phyloP scores from a whole-genome alignment of 2,888 invertebrate genomes.

The Erannis defoliaria region DNA sequence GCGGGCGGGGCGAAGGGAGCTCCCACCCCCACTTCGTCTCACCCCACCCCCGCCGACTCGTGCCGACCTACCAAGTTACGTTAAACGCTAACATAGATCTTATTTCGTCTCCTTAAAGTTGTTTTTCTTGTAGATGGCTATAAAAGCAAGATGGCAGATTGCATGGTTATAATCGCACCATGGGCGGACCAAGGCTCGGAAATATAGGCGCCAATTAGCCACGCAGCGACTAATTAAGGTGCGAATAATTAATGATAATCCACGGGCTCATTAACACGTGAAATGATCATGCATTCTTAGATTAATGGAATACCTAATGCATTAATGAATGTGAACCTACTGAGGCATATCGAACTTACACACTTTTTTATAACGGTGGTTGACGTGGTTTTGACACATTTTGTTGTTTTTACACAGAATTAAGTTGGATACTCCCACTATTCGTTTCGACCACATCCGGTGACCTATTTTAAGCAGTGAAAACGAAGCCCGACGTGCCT shows the following conservation, averaged over 20 bases:
- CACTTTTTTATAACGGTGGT: too few species aligned
- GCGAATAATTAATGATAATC: constrained; percentile 66
- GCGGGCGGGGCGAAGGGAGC: constrained; percentile 77
- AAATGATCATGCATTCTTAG: constrained; percentile 40
- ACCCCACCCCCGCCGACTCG: constrained; percentile 73
- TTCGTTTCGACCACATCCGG: too few species aligned
- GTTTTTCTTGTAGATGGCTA: constrained; percentile 51
- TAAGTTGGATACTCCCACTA: too few species aligned
- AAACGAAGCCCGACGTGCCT: too few species aligned
- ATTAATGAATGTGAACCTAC: constrained; percentile 43
- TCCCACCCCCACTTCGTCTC: constrained; percentile 73
- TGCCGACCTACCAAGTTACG: constrained; percentile 69
- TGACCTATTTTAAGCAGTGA: too few species aligned
- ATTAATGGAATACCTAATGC: too few species aligned
- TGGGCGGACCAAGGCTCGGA: constrained; percentile 81
- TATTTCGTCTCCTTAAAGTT: constrained; percentile 56
- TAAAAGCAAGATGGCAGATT: constrained; percentile 61
- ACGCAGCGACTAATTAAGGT: constrained; percentile 74
- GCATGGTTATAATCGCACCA: constrained; percentile 81
- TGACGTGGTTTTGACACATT: too few species aligned
- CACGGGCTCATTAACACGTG: constrained; percentile 41
- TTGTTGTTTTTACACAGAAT: too few species aligned
- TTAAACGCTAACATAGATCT: constrained; percentile 62
- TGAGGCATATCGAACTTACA: constrained; percentile 36
- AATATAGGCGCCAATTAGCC: constrained; percentile 81